phyloP scores from a whole-genome alignment of 1,140 invertebrate genomes.

The Dufourea novaeangliae region DNA sequence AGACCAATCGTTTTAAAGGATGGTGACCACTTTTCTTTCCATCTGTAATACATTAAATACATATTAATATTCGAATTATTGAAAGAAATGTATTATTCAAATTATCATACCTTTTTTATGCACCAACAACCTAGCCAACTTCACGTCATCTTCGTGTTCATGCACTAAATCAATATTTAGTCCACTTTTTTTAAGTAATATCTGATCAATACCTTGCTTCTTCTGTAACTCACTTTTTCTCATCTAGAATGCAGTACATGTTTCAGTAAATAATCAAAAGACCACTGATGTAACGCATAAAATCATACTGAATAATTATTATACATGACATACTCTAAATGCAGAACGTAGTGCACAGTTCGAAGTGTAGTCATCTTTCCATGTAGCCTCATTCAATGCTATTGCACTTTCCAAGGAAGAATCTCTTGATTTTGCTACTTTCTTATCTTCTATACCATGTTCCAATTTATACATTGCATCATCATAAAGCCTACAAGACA shows the following conservation, averaged over 20 bases:
- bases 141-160: conserved; percentile 90
- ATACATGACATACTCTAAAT: conserved; percentile 87
- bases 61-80: not conserved
- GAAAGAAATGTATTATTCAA: conserved; percentile 2
- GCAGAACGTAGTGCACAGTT: conserved; percentile 91
- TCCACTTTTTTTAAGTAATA: conserved; percentile 89
- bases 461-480: conserved; percentile 99
- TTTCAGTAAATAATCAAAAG: conserved; percentile 27
- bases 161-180: conserved; percentile 90
- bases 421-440: conserved; percentile 86
- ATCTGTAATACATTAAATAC: conserved; percentile 60
- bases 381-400: conserved; percentile 88
- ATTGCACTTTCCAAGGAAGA: conserved; percentile 89
- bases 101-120: conserved; percentile 64
- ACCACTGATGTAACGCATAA: conserved; percentile 10
- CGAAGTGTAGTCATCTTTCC: conserved; percentile 95
- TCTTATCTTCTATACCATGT: conserved; percentile 92
- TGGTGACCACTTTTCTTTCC: conserved; percentile 49
- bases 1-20: conserved; percentile 70
- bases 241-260: conserved; percentile 81
- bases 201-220: conserved; percentile 85
- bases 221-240: conserved; percentile 89
- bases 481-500: conserved; percentile 92
- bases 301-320: conserved; percentile 13
- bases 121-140: conserved; percentile 88